Percentiles rank a stretch among this genome's conserved stretches.
These are phyloP conservation scores for Tokudaia muenninki DNA, from an alignment of 2,797 vertebrate species.

Conservation along the genomic window DNA sequence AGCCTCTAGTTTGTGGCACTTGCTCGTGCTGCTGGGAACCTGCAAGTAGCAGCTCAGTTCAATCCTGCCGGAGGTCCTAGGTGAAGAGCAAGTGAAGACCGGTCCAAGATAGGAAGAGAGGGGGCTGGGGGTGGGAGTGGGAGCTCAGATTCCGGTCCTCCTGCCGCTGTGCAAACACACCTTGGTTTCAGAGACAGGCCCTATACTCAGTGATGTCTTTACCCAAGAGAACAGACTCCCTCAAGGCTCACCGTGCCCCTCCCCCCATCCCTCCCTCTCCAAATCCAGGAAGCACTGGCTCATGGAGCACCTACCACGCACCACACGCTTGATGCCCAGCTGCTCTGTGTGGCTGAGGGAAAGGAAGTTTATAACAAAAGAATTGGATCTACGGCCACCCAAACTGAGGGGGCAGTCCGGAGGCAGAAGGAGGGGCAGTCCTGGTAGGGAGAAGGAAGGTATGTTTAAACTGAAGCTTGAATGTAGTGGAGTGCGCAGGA, in stretches of 20 bases:
- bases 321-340: neutral
- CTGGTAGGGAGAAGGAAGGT: neutral
- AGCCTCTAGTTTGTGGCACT: neutral
- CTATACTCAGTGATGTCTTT: neutral
- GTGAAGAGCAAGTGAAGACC: neutral
- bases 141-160: neutral
- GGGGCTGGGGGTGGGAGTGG: neutral
- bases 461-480: neutral
- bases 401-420: neutral
- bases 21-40: neutral
- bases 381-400: neutral
- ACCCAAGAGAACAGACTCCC: neutral
- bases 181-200: neutral
- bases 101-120: neutral
- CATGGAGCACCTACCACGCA: neutral
- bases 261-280: neutral
- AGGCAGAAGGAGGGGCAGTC: neutral
- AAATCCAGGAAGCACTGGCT: neutral
- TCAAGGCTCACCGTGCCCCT: fast-evolving
- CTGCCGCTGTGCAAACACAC: neutral
- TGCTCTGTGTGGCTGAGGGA: neutral
- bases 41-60: neutral
- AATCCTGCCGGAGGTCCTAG: too few relatives aligned
- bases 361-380: neutral
- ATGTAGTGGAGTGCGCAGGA: neutral